Base-by-base conservation (phyloP, 2,797 vertebrate genomes). In the Luscinia luscinia region DNA sequence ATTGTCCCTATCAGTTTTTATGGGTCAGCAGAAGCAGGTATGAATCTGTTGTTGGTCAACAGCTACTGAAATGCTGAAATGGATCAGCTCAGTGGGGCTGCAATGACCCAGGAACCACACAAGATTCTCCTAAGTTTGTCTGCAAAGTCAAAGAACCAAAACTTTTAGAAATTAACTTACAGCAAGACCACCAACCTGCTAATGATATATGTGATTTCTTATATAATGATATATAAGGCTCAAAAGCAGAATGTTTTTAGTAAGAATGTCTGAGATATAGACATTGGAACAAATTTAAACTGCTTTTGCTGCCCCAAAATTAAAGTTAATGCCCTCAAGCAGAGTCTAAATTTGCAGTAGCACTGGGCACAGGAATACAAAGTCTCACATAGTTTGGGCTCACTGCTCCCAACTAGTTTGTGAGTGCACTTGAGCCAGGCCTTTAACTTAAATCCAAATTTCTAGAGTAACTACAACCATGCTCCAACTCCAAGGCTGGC, bases 371-470 rank as follows among this genome's bases (percentile, higher is more conserved):
- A 78, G 54, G 41, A 77, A 63, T 1, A 58, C 34, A 54, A 49
- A 77, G 27, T 8, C 43, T 4, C 1, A 0, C 32, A 45, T 3
- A 1, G 72, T 26, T 49, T 3, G 8, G 23, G 24, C 36, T 15
- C 16, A 2, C 17, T 46, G 36, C 6, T 80, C 70, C 23, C 75
- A 77, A 16, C 4, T 0, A 49, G 17, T 17, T 21, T 15, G 20
- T 18, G 43, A 66, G 40, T 4, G 7, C 2, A 3, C 51, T 14
- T 12, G 10, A 82, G 28, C 34, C 75, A 57, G 26, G 9, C 11
- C 38, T 64, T 41, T 8, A 48, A 45, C 24, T 41, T 27, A 54
- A 62, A 73, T 28, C 24, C 45, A 48, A 2, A 76, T 36, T 38
- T 73, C 74, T 34, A 48, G 7, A 59, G 41, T 45, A 73, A 73